A percentile compares a stretch with the other conserved stretches of the same genome.
Evolutionary conservation across 1,140 invertebrate species (phyloP).

Genomic region (Whitmania pigra): DNA sequence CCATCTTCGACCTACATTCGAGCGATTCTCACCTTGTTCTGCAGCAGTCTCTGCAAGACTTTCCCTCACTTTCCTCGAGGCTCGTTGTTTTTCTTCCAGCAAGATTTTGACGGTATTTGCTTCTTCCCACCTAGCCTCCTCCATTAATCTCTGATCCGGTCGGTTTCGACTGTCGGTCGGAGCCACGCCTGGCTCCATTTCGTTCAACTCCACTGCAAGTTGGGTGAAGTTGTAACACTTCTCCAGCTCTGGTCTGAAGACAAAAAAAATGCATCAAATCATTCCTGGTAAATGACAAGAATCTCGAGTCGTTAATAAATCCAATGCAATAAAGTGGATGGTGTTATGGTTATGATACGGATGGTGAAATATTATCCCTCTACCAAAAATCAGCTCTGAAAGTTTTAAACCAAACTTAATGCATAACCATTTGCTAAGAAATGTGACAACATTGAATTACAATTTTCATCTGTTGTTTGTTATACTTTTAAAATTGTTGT

Average conservation of each 20-base stretch:
- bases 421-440: too few species aligned
- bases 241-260: conserved; percentile 54
- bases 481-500: too few species aligned
- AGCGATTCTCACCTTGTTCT: conserved; percentile 47
- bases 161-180: conserved; percentile 85
- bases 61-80: conserved; percentile 50
- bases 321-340: too few species aligned
- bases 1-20: not conserved
- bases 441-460: too few species aligned
- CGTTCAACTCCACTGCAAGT: conserved; percentile 89
- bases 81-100: conserved; percentile 84
- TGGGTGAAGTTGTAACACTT: conserved; percentile 75
- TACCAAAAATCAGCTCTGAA: too few species aligned
- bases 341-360: too few species aligned
- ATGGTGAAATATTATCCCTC: too few species aligned
- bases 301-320: too few species aligned
- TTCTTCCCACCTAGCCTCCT: conserved; percentile 86
- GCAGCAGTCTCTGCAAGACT: conserved; percentile 62
- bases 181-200: conserved; percentile 76
- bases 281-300: too few species aligned
- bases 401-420: too few species aligned
- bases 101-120: conserved; percentile 76
- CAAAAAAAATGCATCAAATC: not conserved
- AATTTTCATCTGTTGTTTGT: too few species aligned
- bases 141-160: conserved; percentile 95